Evolutionary conservation across 2,797 vertebrate species (phyloP), one percentile per base, ranked within the genome.

Genomic region (Percopsis omiscomaycus): DNA sequence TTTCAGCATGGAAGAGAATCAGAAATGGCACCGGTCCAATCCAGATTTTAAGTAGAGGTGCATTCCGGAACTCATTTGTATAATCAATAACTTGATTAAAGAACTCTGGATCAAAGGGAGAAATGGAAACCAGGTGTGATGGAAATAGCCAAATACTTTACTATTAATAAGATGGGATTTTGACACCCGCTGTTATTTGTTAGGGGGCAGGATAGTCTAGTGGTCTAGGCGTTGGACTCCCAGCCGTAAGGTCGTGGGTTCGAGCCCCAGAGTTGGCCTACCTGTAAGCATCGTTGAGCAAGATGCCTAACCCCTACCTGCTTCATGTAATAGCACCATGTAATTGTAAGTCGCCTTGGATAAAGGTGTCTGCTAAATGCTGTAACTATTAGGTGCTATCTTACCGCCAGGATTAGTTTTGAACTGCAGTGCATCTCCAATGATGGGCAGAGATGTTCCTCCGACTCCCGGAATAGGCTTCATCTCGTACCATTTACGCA

Each of bases 11-110:
- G 84, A 85, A 95, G 48, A 97, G 79, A 58, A 90, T 0, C 55
- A 95, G 1, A 22, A 94, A n/a, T 0, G 96, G 95, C 0, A 95
- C 0, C 0, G 93, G 88, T 62, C 97, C 97, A 9, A 99, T 0
- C 96, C 97, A 98, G 45, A 97, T 0, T 78, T 95, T 96, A 6
- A 96, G 5, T 10, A 98, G 47, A 0, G 95, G 94, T 0, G 2
- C 0, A 0, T 81, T 50, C 45, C 79, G 73, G 55, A 83, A 92
- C 11, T 85, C 9, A 0, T 73, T 65, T 0, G 64, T 58, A 0
- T 68, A 85, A 0, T 30, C 0, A 5, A 90, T 49, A 4, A 98
- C 0, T 78, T 98, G 96, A 42, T 78, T 71, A 84, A 98, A 98
- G 85, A 98, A 98, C 4, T 86, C 97, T 98, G 69, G 37, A 88